Base-by-base conservation (phyloP, 2,888 invertebrate genomes). In the Acanthosepion lycidas region DNA sequence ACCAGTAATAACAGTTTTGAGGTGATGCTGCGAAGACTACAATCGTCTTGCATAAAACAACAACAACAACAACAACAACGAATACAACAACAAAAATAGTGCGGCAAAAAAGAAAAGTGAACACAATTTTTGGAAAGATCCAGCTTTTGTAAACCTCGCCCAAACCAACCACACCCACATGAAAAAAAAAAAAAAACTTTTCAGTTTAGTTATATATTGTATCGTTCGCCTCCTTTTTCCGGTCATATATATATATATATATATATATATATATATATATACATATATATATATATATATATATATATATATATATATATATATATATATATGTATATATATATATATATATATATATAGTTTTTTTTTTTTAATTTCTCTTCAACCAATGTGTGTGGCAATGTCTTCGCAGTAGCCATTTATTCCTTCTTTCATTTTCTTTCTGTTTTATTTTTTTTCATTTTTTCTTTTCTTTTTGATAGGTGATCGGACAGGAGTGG, bases 41-140 rank as follows among this genome's bases (percentile, higher is more conserved):
- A 1, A 78, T n/a, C 12, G 78, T 78, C 12, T n/a, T 2, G 78
- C n/a, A 33, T 3, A n/a, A 78, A n/a, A 26, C 8, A 78, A 78
- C 78, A 78, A 78, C 78, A 78, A 78, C 78, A n/a, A n/a, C n/a
- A n/a, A n/a, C n/a, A 78, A 78, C n/a, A n/a, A n/a, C 78, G 33
- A 78, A 2, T 78, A 33, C 78, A n/a, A 78, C 78, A 78, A 78
- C n/a, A n/a, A n/a, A 78, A 78, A n/a, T 78, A 12, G n/a, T 78
- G n/a, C 78, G n/a, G n/a, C 20, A n/a, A 78, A 78, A 42, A 78
- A n/a, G n/a, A n/a, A 33, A 78, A 5, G 5, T 15, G 12, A 78
- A 28, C 12, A 12, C 9, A 9, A 2, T 78, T 78, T 78, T 78
- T 78, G 6, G 9, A 78, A 78, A 78, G 15, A 78, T 78, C n/a